Evolutionary conservation across 2,888 invertebrate species (phyloP).

Genomic region (Cerastis leucographa): DNA sequence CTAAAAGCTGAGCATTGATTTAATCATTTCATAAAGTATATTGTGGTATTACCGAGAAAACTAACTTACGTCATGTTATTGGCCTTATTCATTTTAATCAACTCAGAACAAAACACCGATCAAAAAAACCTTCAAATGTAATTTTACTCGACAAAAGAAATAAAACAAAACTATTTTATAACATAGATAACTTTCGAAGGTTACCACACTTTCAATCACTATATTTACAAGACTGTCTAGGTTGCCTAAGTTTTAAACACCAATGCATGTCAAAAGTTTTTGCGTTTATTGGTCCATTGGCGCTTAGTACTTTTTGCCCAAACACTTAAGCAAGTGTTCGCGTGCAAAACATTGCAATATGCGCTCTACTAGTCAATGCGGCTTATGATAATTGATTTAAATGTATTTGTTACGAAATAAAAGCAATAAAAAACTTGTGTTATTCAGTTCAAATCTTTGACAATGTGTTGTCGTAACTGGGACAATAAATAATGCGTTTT

Average conservation of each 20-base stretch:
- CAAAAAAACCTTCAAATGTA: neutral
- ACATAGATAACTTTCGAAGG: slow-evolving; percentile 5
- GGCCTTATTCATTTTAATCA: neutral
- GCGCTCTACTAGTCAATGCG: slow-evolving; percentile 61
- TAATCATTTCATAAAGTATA: neutral
- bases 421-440: slow-evolving; percentile 33
- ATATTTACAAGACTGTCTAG: slow-evolving; percentile 25
- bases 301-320: slow-evolving; percentile 35
- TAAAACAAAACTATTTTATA: neutral
- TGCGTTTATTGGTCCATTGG: slow-evolving; percentile 30
- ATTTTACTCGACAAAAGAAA: neutral
- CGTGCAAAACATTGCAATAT: slow-evolving; percentile 61
- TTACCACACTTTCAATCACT: slow-evolving; percentile 10
- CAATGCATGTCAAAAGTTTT: slow-evolving; percentile 40
- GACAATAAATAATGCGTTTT: neutral
- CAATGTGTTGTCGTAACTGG: slow-evolving; percentile 8
- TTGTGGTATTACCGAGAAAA: neutral
- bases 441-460: slow-evolving; percentile 22
- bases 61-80: neutral
- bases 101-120: neutral
- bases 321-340: slow-evolving; percentile 56
- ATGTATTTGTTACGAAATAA: slow-evolving; percentile 59
- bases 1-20: neutral
- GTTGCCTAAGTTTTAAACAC: slow-evolving; percentile 38
- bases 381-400: slow-evolving; percentile 57